Percentiles rank a stretch among this genome's conserved stretches.
Evolutionary conservation across 2,113 vertebrate species (phyloP).

Genomic region (Hyla sarda): DNA sequence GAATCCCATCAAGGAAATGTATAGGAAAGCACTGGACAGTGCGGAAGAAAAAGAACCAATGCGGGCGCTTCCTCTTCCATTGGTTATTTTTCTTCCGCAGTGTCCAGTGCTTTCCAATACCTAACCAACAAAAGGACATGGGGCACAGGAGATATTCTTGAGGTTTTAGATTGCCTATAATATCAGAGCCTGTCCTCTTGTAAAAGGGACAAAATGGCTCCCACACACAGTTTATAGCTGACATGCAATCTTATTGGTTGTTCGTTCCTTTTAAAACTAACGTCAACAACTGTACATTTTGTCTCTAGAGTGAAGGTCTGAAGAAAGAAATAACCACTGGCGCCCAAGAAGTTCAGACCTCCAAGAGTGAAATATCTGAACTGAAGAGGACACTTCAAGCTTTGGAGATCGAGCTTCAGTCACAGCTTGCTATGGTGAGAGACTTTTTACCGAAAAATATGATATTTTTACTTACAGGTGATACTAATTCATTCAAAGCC

Average conservation of each 20-base stretch:
- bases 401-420: conserved; percentile 73
- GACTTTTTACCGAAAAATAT: too few relatives aligned
- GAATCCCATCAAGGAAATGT: too few relatives aligned
- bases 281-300: background rate
- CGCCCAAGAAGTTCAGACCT: conserved; percentile 65
- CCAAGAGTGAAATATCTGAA: conserved; percentile 63
- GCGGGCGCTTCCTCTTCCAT: too few relatives aligned
- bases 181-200: background rate
- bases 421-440: conserved; percentile 70
- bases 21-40: too few relatives aligned
- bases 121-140: background rate
- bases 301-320: conserved; percentile 67
- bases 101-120: too few relatives aligned
- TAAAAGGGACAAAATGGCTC: background rate
- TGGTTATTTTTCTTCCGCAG: too few relatives aligned
- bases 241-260: background rate
- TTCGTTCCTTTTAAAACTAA: too few relatives aligned
- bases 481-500: background rate
- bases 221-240: background rate
- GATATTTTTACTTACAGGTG: background rate
- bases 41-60: too few relatives aligned
- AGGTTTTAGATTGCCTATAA: background rate
- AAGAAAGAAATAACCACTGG: conserved; percentile 64
- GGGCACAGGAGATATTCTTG: background rate
- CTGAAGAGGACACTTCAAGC: conserved; percentile 73